A percentile compares a stretch with the other conserved stretches of the same genome.
These are phyloP conservation scores for Gulo gulo DNA, from an alignment of 2,113 vertebrate genomes.

Conservation along the genomic window DNA sequence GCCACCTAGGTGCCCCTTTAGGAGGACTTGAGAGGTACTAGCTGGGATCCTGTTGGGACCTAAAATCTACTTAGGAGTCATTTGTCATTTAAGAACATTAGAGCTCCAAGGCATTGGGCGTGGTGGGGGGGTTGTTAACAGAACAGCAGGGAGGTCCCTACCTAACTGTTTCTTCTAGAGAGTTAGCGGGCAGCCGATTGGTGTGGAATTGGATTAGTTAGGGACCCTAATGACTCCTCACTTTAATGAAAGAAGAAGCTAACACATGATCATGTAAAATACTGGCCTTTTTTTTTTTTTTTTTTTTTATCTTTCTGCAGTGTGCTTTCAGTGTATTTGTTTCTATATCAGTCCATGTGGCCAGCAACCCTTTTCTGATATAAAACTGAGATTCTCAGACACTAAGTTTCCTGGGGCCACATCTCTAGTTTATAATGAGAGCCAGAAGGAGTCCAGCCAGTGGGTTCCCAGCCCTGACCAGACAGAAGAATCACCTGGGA, in stretches of 20 bases:
- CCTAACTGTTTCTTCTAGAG: not conserved
- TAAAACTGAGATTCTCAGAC: not conserved
- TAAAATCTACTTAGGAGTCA: not conserved
- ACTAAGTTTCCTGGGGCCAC: not conserved
- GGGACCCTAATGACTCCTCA: not conserved
- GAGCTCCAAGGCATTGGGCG: not conserved
- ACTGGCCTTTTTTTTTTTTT: too few species aligned
- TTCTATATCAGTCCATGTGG: not conserved
- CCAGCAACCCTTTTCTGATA: not conserved
- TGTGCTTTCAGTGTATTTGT: not conserved
- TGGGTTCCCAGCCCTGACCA: not conserved
- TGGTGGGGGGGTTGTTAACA: not conserved
- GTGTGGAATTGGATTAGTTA: not conserved
- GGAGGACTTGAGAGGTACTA: not conserved
- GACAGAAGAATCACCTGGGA: not conserved
- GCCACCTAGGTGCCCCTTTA: not conserved
- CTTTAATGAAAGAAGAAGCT: not conserved
- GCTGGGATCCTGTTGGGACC: not conserved
- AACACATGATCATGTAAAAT: not conserved
- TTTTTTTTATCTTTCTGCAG: not conserved
- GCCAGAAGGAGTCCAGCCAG: not conserved
- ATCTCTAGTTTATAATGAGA: not conserved
- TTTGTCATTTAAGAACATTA: not conserved
- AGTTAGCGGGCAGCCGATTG: not conserved
- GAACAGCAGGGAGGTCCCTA: not conserved